Evolutionary conservation across 2,113 vertebrate species (phyloP).

Genomic region (Lophochroa leadbeateri): DNA sequence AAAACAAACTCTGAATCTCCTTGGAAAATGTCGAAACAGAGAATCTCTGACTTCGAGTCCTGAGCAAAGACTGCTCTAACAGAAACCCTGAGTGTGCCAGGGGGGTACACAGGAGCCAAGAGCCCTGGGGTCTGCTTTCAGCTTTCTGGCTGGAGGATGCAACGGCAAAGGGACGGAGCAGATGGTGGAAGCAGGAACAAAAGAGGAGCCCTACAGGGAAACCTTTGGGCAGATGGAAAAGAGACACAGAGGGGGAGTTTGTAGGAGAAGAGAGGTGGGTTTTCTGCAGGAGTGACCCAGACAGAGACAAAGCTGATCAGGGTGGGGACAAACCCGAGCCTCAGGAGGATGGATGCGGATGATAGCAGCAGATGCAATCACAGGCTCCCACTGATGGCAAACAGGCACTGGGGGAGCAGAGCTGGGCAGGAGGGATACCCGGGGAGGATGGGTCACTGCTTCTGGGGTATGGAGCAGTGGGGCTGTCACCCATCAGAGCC

Average conservation of each 20-base stretch:
- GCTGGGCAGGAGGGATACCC: background rate
- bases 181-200: constrained; percentile 24
- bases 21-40: background rate
- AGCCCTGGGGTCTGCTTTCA: background rate
- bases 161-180: constrained; percentile 4
- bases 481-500: background rate
- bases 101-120: background rate
- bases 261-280: background rate
- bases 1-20: background rate
- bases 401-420: background rate
- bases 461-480: background rate
- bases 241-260: background rate
- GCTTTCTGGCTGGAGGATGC: background rate
- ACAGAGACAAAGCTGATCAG: background rate
- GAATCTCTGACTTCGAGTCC: background rate
- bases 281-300: background rate
- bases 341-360: background rate
- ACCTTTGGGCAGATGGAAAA: background rate
- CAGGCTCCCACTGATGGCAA: background rate
- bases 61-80: background rate
- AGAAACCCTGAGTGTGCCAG: background rate
- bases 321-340: background rate
- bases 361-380: fast-evolving
- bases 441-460: background rate
- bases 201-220: background rate